Conservation (phyloP, 2,113 vertebrate species). For the Takifugu bimaculatus region DNA sequence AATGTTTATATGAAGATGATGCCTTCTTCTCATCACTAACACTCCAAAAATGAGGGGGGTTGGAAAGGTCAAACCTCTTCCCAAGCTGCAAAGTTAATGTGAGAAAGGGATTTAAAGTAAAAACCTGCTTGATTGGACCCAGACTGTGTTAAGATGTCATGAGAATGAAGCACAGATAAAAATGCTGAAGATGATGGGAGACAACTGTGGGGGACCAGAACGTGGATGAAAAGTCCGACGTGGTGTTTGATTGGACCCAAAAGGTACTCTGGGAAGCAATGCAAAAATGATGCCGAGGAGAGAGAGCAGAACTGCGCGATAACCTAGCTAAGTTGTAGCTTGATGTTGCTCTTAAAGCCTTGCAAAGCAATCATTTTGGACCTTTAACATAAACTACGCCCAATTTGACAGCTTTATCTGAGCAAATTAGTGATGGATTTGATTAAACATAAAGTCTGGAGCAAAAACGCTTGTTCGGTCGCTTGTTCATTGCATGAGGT, state of each 20-base stretch:
- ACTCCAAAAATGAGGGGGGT: background rate
- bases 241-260: slow-evolving; percentile 9
- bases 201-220: background rate
- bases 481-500: background rate
- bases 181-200: background rate
- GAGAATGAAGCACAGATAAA: background rate
- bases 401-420: background rate
- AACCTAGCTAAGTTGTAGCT: background rate
- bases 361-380: background rate
- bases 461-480: background rate
- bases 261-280: slow-evolving; percentile 1
- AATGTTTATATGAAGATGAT: background rate
- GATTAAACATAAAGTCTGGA: background rate
- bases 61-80: background rate
- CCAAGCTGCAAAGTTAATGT: background rate
- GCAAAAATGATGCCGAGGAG: slow-evolving; percentile 19
- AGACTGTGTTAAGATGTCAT: background rate
- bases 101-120: background rate
- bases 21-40: background rate
- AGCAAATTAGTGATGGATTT: background rate
- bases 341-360: background rate
- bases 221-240: slow-evolving; percentile 1
- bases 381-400: background rate
- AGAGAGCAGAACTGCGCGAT: no score
- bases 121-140: background rate